Percentiles rank a stretch among this genome's conserved stretches.
These are phyloP conservation scores for pig (Sus scrofa) DNA, from an alignment of 2,113 vertebrate species.

Conservation along the genomic window DNA sequence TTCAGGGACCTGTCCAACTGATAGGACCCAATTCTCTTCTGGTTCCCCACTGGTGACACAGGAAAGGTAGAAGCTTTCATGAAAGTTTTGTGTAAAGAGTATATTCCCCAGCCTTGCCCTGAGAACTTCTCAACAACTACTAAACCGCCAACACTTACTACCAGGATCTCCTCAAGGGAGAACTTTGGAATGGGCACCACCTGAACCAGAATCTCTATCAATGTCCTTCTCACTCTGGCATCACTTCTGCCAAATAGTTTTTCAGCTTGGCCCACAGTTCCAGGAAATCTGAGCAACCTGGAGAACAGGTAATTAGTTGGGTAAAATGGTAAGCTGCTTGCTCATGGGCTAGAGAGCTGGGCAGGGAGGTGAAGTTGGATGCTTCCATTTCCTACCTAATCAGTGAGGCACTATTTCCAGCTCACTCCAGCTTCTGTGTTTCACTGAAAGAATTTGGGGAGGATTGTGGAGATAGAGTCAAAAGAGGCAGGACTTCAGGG, in stretches of 20 bases:
- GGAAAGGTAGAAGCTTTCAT: background rate
- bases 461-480: background rate
- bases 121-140: background rate
- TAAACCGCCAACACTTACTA: background rate
- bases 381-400: background rate
- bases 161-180: background rate
- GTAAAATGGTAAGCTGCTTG: background rate
- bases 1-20: background rate
- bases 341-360: background rate
- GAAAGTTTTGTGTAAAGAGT: background rate
- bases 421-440: background rate
- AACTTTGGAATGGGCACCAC: background rate
- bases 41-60: background rate
- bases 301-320: fast-evolving
- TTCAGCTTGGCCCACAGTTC: background rate
- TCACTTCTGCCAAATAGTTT: background rate
- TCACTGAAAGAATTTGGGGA: background rate
- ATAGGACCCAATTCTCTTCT: background rate
- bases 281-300: background rate
- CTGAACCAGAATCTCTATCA: background rate
- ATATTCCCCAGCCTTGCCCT: background rate
- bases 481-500: background rate
- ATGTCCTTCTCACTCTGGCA: background rate
- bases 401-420: background rate
- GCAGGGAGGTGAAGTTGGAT: background rate